Conservation (phyloP, 2,888 invertebrate genomes). For the Orthonevra nobilis region DNA sequence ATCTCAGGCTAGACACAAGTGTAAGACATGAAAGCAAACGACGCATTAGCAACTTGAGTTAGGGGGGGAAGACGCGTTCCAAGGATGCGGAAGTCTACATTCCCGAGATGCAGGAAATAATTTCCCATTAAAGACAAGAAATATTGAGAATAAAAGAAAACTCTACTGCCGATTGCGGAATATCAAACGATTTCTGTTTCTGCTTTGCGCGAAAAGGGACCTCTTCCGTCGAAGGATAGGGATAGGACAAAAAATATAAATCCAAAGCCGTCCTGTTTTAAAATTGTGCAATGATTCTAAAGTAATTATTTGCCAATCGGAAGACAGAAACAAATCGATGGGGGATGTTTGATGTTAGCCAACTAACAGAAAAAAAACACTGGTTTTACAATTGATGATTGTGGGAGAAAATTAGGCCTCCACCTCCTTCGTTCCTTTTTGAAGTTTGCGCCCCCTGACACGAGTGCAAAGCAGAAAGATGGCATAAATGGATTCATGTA, state of each 20-base stretch:
- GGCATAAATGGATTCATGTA: slow-evolving; percentile 52
- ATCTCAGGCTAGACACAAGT: slow-evolving; percentile 48
- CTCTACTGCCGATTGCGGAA: slow-evolving; percentile 58
- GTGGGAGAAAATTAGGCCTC: slow-evolving; percentile 34
- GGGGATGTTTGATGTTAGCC: slow-evolving; percentile 60
- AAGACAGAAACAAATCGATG: slow-evolving; percentile 43
- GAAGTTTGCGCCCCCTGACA: slow-evolving; percentile 19
- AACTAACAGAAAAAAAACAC: slow-evolving; percentile 18
- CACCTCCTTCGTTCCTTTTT: slow-evolving; percentile 54
- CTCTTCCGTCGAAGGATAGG: background rate
- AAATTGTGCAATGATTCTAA: slow-evolving; percentile 66
- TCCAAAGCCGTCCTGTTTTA: slow-evolving; percentile 27
- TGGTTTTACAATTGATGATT: slow-evolving; percentile 22
- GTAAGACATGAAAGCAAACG: slow-evolving; percentile 67
- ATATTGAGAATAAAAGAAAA: slow-evolving; percentile 25
- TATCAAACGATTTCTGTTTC: slow-evolving; percentile 61
- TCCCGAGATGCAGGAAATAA: slow-evolving; percentile 67
- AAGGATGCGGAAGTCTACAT: slow-evolving; percentile 62
- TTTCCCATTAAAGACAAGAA: slow-evolving; percentile 57
- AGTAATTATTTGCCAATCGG: slow-evolving; percentile 71
- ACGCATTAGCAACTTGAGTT: slow-evolving; percentile 50
- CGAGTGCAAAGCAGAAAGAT: slow-evolving; percentile 18
- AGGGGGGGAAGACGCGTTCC: slow-evolving; percentile 36
- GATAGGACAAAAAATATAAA: background rate
- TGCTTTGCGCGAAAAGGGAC: slow-evolving; percentile 12